Conservation (phyloP, 2,797 vertebrate genomes). For the Hozukius guyotensis region DNA sequence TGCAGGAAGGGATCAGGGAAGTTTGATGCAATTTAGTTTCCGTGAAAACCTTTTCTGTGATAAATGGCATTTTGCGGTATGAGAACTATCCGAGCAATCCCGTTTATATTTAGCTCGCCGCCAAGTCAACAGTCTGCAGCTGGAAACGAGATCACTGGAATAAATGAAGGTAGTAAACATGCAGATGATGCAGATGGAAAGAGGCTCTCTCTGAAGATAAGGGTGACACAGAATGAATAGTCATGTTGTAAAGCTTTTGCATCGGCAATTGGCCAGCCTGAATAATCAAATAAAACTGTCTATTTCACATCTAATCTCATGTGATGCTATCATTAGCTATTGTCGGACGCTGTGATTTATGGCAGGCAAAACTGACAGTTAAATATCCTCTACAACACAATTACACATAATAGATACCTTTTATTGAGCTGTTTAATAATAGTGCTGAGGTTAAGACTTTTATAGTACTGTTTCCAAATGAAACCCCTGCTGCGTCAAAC, state of each 20-base stretch:
- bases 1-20: not conserved
- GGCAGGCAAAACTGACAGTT: not conserved
- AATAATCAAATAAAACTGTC: slow-evolving; percentile 6
- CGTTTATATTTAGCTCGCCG: slow-evolving; percentile 62
- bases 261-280: not conserved
- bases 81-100: slow-evolving; percentile 59
- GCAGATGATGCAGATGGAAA: slow-evolving; percentile 16
- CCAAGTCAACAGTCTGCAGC: slow-evolving; percentile 21
- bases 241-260: not conserved
- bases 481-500: slow-evolving; percentile 45
- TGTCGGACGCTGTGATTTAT: not conserved
- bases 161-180: slow-evolving; percentile 23
- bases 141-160: slow-evolving; percentile 41
- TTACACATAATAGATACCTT: not conserved
- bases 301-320: slow-evolving; percentile 2
- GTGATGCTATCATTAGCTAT: not conserved
- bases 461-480: slow-evolving; percentile 42
- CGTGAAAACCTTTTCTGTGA: slow-evolving; percentile 12
- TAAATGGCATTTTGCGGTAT: slow-evolving; percentile 23
- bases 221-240: not conserved
- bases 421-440: not conserved
- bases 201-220: not conserved
- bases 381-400: not conserved
- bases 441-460: not conserved
- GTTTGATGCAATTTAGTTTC: slow-evolving; percentile 11